Conservation (phyloP, 2,888 invertebrate genomes). For the Hybos culiciformis region DNA sequence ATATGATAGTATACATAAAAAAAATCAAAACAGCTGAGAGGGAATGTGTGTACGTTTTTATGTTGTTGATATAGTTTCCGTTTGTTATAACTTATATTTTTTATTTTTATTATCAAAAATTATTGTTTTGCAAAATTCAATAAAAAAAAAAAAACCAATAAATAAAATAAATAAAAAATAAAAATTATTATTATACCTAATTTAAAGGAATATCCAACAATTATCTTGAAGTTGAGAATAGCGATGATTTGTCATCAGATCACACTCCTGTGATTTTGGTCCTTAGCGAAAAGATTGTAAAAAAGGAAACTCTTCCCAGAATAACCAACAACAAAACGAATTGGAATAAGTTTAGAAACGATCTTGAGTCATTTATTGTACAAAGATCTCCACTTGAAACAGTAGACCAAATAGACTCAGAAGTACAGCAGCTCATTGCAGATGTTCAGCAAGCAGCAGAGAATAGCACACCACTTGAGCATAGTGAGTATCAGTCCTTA, state of each 20-base stretch:
- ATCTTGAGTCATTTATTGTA: not conserved
- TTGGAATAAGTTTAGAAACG: constrained; percentile 1
- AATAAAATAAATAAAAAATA: too few species aligned
- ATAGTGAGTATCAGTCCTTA: not conserved
- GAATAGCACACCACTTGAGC: not conserved
- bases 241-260: constrained; percentile 1
- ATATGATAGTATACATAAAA: too few species aligned
- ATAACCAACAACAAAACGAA: not conserved
- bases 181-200: too few species aligned
- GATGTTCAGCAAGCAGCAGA: constrained; percentile 1
- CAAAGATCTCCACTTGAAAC: not conserved
- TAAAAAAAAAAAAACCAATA: too few species aligned
- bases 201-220: too few species aligned
- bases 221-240: too few species aligned
- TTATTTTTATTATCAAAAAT: too few species aligned
- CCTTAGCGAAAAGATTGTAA: not conserved
- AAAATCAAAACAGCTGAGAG: too few species aligned
- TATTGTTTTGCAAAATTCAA: too few species aligned
- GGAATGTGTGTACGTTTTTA: too few species aligned
- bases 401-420: not conserved
- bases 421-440: not conserved
- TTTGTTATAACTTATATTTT: too few species aligned
- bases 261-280: constrained; percentile 1
- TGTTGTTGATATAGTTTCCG: too few species aligned
- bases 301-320: not conserved